Evolutionary conservation across 2,888 invertebrate species (phyloP), one percentile per base, ranked within the genome.

Genomic region (Agonum fuliginosum): DNA sequence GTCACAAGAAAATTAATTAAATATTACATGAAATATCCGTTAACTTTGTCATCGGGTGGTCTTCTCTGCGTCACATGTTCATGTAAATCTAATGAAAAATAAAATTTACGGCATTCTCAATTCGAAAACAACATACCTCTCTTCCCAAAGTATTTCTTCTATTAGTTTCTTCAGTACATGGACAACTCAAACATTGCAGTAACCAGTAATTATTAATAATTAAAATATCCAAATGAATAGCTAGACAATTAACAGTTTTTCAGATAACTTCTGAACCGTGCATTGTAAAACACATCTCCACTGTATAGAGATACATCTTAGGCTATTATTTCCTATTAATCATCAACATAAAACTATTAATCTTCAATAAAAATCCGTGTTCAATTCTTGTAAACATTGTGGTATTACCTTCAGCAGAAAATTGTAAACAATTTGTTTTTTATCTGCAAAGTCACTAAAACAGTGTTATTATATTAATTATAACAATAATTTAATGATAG

Each of bases 211-310:
- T 72, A 72, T 72, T 19, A 72, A 51, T 72, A 72, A 72, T 72
- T 72, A 54, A 72, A 72, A 72, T 34, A 72, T 72, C 34, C 37
- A 20, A 54, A 22, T 37, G 54, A 72, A 54, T 72, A 58, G 43
- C 54, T 72, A 54, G 24, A 72, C 72, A 72, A 72, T 72, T 72
- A 72, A 58, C 37, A 72, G 72, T 72, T 72, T 72, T 72, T 72
- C 72, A 72, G 37, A 54, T 48, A 71, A 71, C 71, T 71, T 72
- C 72, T 72, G 72, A 17, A 37, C n/a, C 10, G 24, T 41, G 69
- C 24, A 69, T 69, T 69, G 69, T 69, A 46, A 6, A 17, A 41
- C n/a, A 22, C 37, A 3, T 37, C 37, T 8, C 54, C n/a, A 17
- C 41, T 62, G 14, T 17, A 46, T 69, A 46, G 69, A 69, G n/a